Percentiles rank a stretch among this genome's conserved stretches.
Evolutionary conservation across 2,113 vertebrate species (phyloP).

Genomic region (Herpetotheres cachinnans): DNA sequence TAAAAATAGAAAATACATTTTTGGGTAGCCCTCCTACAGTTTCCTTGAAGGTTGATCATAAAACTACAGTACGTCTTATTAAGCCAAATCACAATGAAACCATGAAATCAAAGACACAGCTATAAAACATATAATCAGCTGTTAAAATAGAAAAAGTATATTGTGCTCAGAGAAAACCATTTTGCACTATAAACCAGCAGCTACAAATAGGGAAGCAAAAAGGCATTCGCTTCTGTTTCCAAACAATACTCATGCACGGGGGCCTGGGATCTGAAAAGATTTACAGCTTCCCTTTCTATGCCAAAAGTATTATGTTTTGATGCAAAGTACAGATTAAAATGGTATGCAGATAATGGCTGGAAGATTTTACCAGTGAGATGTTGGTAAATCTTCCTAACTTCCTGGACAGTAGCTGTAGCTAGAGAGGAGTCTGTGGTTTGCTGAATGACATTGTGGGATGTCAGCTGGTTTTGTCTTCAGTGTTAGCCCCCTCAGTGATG

Average conservation of each 20-base stretch:
- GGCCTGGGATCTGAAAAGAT: background rate
- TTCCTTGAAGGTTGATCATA: background rate
- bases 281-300: background rate
- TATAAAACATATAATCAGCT: background rate
- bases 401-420: background rate
- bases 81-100: background rate
- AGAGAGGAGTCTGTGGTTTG: background rate
- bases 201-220: background rate
- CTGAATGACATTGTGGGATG: background rate
- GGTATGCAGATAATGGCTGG: background rate
- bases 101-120: background rate
- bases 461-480: slow-evolving; percentile 6
- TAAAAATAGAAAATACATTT: background rate
- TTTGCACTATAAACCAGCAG: background rate
- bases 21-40: background rate
- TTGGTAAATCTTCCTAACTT: slow-evolving; percentile 27
- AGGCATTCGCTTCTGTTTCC: background rate
- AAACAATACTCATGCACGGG: background rate
- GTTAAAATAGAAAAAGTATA: background rate
- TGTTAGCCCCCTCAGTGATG: background rate
- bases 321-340: slow-evolving; percentile 30
- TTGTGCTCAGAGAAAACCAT: background rate
- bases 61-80: background rate
- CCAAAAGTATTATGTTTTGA: background rate
- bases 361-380: slow-evolving; percentile 9